A percentile compares a stretch with the other conserved stretches of the same genome.
Conservation (phyloP, 2,113 vertebrate species). For the Phyllostomus discolor region DNA sequence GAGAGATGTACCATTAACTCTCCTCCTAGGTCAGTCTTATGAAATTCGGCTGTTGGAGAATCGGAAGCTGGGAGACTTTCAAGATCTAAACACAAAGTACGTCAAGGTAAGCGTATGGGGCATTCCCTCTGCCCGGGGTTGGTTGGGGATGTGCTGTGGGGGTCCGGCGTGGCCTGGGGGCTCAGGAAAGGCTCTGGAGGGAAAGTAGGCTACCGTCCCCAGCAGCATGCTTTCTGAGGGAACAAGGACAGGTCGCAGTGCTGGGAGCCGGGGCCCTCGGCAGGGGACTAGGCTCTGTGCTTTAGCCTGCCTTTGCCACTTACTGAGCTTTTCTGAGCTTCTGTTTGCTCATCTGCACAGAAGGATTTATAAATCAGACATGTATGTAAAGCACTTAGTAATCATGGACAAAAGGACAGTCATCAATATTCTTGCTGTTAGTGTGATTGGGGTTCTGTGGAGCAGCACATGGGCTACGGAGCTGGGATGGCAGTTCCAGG, state of each 20-base stretch:
- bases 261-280: not conserved
- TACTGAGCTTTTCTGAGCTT: not conserved
- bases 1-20: constrained; percentile 73
- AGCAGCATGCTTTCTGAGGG: not conserved
- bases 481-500: not conserved
- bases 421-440: accelerated
- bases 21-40: constrained; percentile 92
- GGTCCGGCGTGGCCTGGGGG: not conserved
- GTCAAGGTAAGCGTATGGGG: constrained; percentile 89
- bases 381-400: not conserved
- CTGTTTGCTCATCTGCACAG: not conserved
- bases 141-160: not conserved
- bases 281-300: not conserved
- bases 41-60: constrained; percentile 97
- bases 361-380: not conserved
- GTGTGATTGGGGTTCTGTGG: not conserved
- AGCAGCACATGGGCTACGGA: accelerated
- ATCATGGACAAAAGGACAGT: not conserved
- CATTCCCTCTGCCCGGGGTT: constrained; percentile 49
- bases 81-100: constrained; percentile 94
- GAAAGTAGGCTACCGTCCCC: not conserved
- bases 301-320: not conserved
- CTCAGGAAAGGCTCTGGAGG: not conserved
- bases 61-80: constrained; percentile 94
- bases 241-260: accelerated